Percentiles rank a stretch among this genome's conserved stretches.
phyloP scores from a whole-genome alignment of 2,888 invertebrate species.

The Megamerina dolium region DNA sequence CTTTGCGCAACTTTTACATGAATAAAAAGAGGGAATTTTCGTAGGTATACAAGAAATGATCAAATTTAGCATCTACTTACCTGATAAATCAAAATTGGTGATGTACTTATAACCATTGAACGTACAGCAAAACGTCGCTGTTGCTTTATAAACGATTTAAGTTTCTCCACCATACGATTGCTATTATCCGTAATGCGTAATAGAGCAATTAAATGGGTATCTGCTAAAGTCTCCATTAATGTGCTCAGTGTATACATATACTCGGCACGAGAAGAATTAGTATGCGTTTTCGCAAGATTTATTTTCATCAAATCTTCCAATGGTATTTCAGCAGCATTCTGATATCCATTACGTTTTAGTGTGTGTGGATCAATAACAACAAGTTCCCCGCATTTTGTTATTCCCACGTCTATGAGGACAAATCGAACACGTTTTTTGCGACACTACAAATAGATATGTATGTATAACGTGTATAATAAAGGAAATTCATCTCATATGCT shows the following conservation, averaged over 20 bases:
- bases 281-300: conserved; percentile 44
- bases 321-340: conserved; percentile 32
- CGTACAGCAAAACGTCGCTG: conserved; percentile 39
- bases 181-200: conserved; percentile 43
- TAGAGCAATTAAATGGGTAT: conserved; percentile 38
- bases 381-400: conserved; percentile 46
- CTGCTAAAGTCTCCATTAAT: conserved; percentile 40
- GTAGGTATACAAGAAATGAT: conserved; percentile 2
- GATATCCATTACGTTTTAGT: conserved; percentile 39
- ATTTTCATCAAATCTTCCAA: conserved; percentile 41
- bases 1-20: conserved; percentile 37
- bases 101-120: conserved; percentile 43
- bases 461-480: too few relatives aligned
- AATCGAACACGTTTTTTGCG: conserved; percentile 44
- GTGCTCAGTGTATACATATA: conserved; percentile 40
- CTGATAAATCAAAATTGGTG: conserved; percentile 47
- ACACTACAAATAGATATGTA: conserved; percentile 27
- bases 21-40: conserved; percentile 1
- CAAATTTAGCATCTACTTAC: conserved; percentile 22
- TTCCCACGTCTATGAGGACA: conserved; percentile 43
- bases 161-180: conserved; percentile 39
- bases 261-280: too few relatives aligned
- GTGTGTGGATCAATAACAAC: conserved; percentile 42
- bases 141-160: conserved; percentile 35
- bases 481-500: background rate